These are phyloP conservation scores for Octodonta nipae DNA, from an alignment of 2,888 invertebrate species.

Conservation along the genomic window DNA sequence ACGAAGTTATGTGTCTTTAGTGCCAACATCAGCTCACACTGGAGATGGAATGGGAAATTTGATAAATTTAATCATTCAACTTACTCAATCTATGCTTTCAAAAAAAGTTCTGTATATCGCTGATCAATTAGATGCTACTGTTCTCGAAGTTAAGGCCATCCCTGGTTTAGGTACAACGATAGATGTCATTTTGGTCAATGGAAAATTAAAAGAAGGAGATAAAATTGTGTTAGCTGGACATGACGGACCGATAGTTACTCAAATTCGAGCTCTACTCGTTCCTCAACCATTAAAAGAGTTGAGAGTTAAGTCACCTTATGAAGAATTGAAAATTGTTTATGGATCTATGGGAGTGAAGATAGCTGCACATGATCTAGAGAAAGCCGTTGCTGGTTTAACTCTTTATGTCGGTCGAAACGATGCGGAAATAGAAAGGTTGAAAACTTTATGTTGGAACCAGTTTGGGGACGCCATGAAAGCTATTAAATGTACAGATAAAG, in stretches of 20 bases:
- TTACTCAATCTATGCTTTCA: constrained; percentile 55
- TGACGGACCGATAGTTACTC: constrained; percentile 95
- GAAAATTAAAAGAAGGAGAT: constrained; percentile 80
- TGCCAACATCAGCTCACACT: constrained; percentile 94
- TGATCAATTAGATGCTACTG: constrained; percentile 75
- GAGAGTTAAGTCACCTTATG: constrained; percentile 73
- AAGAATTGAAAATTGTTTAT: constrained; percentile 1
- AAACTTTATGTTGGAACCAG: constrained; percentile 82
- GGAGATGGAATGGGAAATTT: constrained; percentile 95
- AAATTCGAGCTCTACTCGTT: constrained; percentile 91
- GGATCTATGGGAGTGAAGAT: constrained; percentile 90
- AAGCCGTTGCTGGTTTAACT: constrained; percentile 92
- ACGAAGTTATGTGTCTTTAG: constrained; percentile 82
- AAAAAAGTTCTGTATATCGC: constrained; percentile 76
- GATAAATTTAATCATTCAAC: constrained; percentile 81
- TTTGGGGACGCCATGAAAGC: constrained; percentile 78
- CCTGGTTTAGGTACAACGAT: constrained; percentile 96
- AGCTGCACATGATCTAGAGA: constrained; percentile 93
- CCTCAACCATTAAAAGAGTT: constrained; percentile 96
- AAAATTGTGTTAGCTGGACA: constrained; percentile 92
- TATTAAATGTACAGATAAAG: constrained; percentile 80
- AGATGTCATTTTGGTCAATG: constrained; percentile 96
- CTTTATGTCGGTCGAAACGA: constrained; percentile 80
- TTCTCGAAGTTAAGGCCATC: constrained; percentile 82
- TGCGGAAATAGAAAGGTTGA: constrained; percentile 80